These are phyloP conservation scores for Tragelaphus buxtoni DNA, from an alignment of 2,113 vertebrate genomes.

Conservation along the genomic window DNA sequence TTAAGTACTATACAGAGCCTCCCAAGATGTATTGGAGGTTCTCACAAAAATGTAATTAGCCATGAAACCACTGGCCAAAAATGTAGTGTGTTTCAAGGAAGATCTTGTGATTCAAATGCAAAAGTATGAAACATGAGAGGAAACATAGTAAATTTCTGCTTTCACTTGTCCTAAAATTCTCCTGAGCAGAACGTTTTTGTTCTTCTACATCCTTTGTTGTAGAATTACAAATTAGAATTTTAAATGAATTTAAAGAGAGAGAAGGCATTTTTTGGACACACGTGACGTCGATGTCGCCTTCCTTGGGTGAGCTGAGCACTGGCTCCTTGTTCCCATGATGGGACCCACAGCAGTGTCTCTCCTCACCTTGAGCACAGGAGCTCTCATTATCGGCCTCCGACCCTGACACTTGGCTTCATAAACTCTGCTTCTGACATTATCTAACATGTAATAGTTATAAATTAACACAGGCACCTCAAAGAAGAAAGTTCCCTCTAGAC, in stretches of 20 bases:
- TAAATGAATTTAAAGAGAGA: background rate
- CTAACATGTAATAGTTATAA: background rate
- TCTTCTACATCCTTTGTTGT: background rate
- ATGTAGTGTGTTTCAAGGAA: background rate
- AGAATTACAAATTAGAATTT: background rate
- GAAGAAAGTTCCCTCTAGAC: background rate
- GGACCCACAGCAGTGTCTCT: background rate
- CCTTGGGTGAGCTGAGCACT: background rate
- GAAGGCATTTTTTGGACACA: background rate
- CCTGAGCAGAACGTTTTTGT: background rate
- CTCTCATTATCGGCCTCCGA: rapidly evolving
- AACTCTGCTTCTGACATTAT: background rate
- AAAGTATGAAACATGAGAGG: background rate
- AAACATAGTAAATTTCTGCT: background rate
- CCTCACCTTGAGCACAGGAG: background rate
- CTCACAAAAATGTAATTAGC: background rate
- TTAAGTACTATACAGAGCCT: background rate
- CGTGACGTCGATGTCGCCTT: too few relatives aligned
- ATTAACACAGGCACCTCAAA: background rate
- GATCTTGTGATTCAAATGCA: background rate
- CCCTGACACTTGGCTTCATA: background rate
- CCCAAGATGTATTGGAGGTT: background rate
- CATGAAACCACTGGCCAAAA: background rate
- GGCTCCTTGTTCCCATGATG: rapidly evolving
- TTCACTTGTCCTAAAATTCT: background rate